These are phyloP conservation scores for Microcaecilia unicolor DNA, from an alignment of 2,797 vertebrate species.

Conservation along the genomic window DNA sequence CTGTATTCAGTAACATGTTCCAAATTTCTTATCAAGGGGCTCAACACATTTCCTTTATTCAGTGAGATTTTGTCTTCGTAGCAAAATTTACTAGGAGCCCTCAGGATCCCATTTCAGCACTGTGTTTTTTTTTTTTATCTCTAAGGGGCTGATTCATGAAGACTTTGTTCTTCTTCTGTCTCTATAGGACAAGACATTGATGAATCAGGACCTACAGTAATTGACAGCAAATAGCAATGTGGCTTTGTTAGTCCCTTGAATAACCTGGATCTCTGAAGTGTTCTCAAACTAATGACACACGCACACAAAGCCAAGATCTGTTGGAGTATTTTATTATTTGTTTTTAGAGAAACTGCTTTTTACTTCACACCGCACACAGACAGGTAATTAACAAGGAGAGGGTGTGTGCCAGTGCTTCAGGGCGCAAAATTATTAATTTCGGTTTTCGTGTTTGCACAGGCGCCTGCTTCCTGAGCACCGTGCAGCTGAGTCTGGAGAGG, in stretches of 20 bases:
- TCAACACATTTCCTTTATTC: no score
- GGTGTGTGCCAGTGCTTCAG: neutral
- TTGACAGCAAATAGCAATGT: no score
- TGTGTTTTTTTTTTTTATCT: no score
- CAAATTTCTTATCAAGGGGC: no score
- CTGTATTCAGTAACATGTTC: no score
- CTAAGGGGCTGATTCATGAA: neutral
- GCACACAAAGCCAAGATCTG: slow-evolving; percentile 23
- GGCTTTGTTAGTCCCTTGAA: no score
- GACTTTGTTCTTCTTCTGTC: neutral
- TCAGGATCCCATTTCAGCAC: no score
- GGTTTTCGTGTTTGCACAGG: slow-evolving; percentile 16
- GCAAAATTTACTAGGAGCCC: no score
- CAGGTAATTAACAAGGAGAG: slow-evolving; percentile 1
- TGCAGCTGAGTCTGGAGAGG: neutral
- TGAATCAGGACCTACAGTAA: no score
- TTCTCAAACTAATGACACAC: slow-evolving; percentile 33
- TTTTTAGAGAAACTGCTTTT: neutral
- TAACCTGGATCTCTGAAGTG: no score
- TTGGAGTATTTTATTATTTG: slow-evolving; percentile 52
- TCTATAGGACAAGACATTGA: fast-evolving
- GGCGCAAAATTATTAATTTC: slow-evolving; percentile 7
- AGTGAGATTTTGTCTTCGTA: no score
- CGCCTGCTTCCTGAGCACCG: slow-evolving; percentile 3
- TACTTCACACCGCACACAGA: slow-evolving; percentile 6